Evolutionary conservation across 2,113 vertebrate genomes (phyloP).

Genomic region (Aspidoscelis tigris): DNA sequence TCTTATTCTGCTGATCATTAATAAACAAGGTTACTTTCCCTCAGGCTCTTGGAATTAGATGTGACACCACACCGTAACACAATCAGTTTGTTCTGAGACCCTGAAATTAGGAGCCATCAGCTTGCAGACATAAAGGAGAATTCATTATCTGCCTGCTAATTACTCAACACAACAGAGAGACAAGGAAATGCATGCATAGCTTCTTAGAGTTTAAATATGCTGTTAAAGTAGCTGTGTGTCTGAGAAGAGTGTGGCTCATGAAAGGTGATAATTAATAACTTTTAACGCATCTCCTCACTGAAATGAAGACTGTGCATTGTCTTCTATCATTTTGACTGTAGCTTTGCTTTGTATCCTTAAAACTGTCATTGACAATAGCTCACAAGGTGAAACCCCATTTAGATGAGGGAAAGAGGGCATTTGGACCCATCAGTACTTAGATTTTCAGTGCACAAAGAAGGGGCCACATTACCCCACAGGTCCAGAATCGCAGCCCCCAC

Average conservation of each 20-base stretch:
- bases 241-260: slow-evolving; percentile 41
- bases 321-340: slow-evolving; percentile 1
- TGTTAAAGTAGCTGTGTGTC: slow-evolving; percentile 42
- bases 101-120: slow-evolving; percentile 65
- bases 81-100: slow-evolving; percentile 65
- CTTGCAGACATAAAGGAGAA: slow-evolving; percentile 65
- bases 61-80: slow-evolving; percentile 63
- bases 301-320: slow-evolving; percentile 4
- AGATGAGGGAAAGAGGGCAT: too few relatives aligned
- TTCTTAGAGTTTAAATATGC: slow-evolving; percentile 59
- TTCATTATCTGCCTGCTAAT: slow-evolving; percentile 63
- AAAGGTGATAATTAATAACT: slow-evolving; percentile 39
- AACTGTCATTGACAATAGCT: neutral
- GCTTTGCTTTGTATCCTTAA: slow-evolving; percentile 7
- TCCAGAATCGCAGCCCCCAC: too few relatives aligned
- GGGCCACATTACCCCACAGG: too few relatives aligned
- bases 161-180: slow-evolving; percentile 59
- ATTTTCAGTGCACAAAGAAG: too few relatives aligned
- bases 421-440: too few relatives aligned
- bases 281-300: slow-evolving; percentile 43
- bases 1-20: slow-evolving; percentile 64
- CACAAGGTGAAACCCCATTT: neutral
- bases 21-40: slow-evolving; percentile 67
- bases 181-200: slow-evolving; percentile 34
- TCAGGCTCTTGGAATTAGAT: slow-evolving; percentile 63